Evolutionary conservation across 2,113 vertebrate species (phyloP).

Genomic region (Cottus gobio): DNA sequence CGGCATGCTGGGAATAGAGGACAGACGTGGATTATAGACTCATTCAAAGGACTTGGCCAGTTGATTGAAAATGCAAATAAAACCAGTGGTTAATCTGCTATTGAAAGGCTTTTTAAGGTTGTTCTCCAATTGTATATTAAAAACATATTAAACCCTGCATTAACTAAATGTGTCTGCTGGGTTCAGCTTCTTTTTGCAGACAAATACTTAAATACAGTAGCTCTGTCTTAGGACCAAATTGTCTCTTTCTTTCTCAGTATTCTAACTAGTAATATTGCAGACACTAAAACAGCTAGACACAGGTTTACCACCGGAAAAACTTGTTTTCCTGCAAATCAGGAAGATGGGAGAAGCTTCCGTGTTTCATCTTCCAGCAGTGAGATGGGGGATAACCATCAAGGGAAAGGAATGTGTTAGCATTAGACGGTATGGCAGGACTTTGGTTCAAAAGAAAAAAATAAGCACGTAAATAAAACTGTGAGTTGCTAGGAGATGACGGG

Average conservation of each 20-base stretch:
- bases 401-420: conserved; percentile 46
- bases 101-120: conserved; percentile 3
- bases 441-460: conserved; percentile 65
- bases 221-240: not conserved
- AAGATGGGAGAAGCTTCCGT: conserved; percentile 19
- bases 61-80: conserved; percentile 27
- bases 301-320: conserved; percentile 45
- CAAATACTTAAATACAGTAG: not conserved
- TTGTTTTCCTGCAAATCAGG: conserved; percentile 48
- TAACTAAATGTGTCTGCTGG: conserved; percentile 16
- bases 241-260: conserved; percentile 1
- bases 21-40: conserved; percentile 28
- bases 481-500: conserved; percentile 38
- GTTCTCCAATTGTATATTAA: conserved; percentile 18
- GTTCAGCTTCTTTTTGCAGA: not conserved
- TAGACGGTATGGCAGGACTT: conserved; percentile 53
- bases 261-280: conserved; percentile 10
- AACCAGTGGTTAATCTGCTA: conserved; percentile 32
- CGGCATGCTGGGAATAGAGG: conserved; percentile 53
- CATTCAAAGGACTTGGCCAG: conserved; percentile 4
- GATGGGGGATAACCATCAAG: conserved; percentile 60
- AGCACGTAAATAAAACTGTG: conserved; percentile 56
- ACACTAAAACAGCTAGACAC: conserved; percentile 40
- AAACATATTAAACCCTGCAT: not conserved
- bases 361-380: conserved; percentile 60